Percentiles rank a stretch among this genome's conserved stretches.
Evolutionary conservation across 2,888 invertebrate genomes (phyloP).

Genomic region (Napeogenes inachia): DNA sequence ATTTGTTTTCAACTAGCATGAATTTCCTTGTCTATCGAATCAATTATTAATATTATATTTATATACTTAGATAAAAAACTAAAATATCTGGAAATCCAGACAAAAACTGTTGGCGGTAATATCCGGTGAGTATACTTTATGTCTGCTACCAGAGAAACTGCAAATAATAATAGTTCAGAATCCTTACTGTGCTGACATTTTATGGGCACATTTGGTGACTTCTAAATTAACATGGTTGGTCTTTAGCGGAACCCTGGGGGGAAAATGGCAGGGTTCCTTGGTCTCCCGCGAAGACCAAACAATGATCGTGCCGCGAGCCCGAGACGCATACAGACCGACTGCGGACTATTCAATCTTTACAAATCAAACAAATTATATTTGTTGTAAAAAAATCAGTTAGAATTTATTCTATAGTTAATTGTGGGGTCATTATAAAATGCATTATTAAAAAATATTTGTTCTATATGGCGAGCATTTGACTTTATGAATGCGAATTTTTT

Average conservation of each 20-base stretch:
- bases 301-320: constrained; percentile 53
- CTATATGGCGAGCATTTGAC: neutral
- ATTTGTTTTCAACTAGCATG: constrained; percentile 45
- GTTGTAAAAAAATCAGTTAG: constrained; percentile 61
- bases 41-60: neutral
- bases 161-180: constrained; percentile 50
- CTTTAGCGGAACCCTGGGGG: constrained; percentile 70
- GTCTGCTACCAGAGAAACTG: constrained; percentile 25
- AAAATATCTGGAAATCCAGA: too few relatives aligned
- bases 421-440: constrained; percentile 20
- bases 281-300: constrained; percentile 68
- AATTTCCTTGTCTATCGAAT: constrained; percentile 21
- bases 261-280: constrained; percentile 70
- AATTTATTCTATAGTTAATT: constrained; percentile 42
- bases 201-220: constrained; percentile 64
- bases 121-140: neutral
- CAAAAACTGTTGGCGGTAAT: too few relatives aligned
- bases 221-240: constrained; percentile 64
- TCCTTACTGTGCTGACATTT: constrained; percentile 53
- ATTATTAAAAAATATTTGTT: neutral
- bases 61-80: too few relatives aligned
- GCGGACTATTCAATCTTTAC: constrained; percentile 64
- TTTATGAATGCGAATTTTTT: too few relatives aligned
- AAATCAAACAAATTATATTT: constrained; percentile 76
- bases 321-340: constrained; percentile 50